Percentiles rank a stretch among this genome's conserved stretches.
Evolutionary conservation across 2,113 vertebrate species (phyloP).

Genomic region (Mastomys natalensis): DNA sequence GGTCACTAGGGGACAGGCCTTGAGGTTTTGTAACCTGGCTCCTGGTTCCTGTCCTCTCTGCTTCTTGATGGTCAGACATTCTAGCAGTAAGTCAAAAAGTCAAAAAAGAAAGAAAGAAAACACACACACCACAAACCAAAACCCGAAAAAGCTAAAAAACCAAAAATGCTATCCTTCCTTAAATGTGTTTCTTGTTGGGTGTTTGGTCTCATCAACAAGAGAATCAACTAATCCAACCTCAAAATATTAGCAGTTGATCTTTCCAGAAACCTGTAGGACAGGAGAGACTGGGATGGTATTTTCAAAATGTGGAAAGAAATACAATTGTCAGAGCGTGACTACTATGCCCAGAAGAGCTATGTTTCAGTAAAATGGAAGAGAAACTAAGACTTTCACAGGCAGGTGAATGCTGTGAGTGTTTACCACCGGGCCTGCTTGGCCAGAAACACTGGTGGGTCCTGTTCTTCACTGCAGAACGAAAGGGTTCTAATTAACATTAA

Average conservation of each 20-base stretch:
- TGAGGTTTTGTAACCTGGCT: too few species aligned
- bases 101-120: too few species aligned
- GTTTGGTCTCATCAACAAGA: neutral
- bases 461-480: neutral
- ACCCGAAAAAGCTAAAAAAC: too few species aligned
- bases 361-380: neutral
- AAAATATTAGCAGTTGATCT: neutral
- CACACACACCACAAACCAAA: too few species aligned
- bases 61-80: neutral
- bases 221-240: neutral
- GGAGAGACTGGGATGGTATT: neutral
- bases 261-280: neutral
- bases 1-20: too few species aligned
- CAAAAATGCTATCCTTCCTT: neutral
- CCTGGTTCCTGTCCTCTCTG: neutral
- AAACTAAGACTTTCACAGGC: neutral
- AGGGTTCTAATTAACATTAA: neutral
- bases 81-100: neutral
- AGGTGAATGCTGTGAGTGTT: neutral
- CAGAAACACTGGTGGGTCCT: neutral
- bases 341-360: neutral
- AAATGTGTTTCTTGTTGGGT: neutral
- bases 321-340: neutral
- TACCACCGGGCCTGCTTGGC: neutral
- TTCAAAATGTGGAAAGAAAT: neutral